A percentile compares a stretch with the other conserved stretches of the same genome.
Evolutionary conservation across 2,888 invertebrate genomes (phyloP).

Genomic region (Pyrochroa serraticornis): DNA sequence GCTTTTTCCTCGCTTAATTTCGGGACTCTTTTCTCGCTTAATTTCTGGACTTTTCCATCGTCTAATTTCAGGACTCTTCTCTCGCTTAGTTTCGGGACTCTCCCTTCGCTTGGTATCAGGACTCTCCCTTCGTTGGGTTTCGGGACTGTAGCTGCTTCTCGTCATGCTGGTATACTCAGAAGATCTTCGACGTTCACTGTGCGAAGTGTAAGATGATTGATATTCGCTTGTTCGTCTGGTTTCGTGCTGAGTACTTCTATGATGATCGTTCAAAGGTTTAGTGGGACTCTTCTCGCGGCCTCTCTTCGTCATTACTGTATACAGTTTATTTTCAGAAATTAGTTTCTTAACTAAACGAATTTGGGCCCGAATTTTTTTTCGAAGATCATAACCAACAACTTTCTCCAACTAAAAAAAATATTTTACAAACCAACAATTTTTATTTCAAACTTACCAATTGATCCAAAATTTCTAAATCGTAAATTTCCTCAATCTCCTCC

Average conservation of each 20-base stretch:
- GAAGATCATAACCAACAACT: constrained; percentile 76
- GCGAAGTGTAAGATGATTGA: constrained; percentile 35
- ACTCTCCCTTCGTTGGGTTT: constrained; percentile 19
- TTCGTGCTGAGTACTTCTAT: constrained; percentile 40
- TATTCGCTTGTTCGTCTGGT: constrained; percentile 36
- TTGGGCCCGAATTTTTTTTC: constrained; percentile 77
- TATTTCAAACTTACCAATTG: constrained; percentile 64
- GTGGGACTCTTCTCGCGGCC: constrained; percentile 39
- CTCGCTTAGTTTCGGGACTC: constrained; percentile 17
- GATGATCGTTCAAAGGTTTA: constrained; percentile 37
- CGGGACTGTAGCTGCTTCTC: constrained; percentile 35
- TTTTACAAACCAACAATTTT: constrained; percentile 16
- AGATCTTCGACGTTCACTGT: constrained; percentile 39
- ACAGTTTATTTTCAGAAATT: constrained; percentile 52
- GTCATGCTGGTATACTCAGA: constrained; percentile 32
- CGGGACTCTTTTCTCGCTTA: background rate
- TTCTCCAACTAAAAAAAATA: constrained; percentile 69
- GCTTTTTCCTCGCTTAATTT: constrained; percentile 21
- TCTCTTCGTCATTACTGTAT: constrained; percentile 36
- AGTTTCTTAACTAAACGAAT: constrained; percentile 74
- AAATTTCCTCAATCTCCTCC: constrained; percentile 74
- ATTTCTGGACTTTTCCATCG: too few species aligned
- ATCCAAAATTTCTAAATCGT: constrained; percentile 73
- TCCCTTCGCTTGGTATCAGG: constrained; percentile 9
- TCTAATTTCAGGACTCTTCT: too few species aligned